Evolutionary conservation across 2,888 invertebrate genomes (phyloP).

Genomic region (Myopa testacea): DNA sequence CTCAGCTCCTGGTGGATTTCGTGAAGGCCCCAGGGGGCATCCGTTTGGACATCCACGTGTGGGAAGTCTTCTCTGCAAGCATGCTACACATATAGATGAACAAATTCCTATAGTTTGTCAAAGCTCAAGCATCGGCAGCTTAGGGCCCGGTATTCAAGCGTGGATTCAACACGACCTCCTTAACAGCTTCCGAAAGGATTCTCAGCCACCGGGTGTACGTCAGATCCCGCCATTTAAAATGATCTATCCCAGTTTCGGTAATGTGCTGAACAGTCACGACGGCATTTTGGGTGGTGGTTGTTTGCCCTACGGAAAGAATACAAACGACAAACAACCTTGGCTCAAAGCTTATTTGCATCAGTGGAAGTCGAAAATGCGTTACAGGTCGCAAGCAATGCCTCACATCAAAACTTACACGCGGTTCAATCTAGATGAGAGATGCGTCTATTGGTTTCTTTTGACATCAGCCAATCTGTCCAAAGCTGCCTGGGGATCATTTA

Average conservation of each 20-base stretch:
- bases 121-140: slow-evolving; percentile 90
- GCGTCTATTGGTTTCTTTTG: slow-evolving; percentile 80
- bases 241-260: slow-evolving; percentile 84
- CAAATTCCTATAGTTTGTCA: slow-evolving; percentile 84
- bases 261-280: slow-evolving; percentile 87
- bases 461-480: slow-evolving; percentile 97
- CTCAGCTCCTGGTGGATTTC: slow-evolving; percentile 87
- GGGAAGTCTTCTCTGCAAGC: slow-evolving; percentile 74
- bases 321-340: slow-evolving; percentile 88
- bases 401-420: slow-evolving; percentile 94
- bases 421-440: slow-evolving; percentile 74
- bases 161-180: slow-evolving; percentile 86
- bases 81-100: slow-evolving; percentile 72
- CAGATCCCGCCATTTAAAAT: slow-evolving; percentile 72
- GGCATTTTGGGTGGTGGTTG: slow-evolving; percentile 88
- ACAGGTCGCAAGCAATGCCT: slow-evolving; percentile 88
- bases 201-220: slow-evolving; percentile 70
- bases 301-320: slow-evolving; percentile 84
- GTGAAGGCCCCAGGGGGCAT: slow-evolving; percentile 69
- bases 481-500: slow-evolving; percentile 92
- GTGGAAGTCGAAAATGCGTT: slow-evolving; percentile 81
- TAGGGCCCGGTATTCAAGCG: slow-evolving; percentile 76
- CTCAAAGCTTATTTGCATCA: slow-evolving; percentile 80
- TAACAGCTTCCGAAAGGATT: slow-evolving; percentile 72
- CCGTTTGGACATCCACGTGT: slow-evolving; percentile 76